phyloP scores from a whole-genome alignment of 2,113 vertebrate species.

The Catharus fuscescens region DNA sequence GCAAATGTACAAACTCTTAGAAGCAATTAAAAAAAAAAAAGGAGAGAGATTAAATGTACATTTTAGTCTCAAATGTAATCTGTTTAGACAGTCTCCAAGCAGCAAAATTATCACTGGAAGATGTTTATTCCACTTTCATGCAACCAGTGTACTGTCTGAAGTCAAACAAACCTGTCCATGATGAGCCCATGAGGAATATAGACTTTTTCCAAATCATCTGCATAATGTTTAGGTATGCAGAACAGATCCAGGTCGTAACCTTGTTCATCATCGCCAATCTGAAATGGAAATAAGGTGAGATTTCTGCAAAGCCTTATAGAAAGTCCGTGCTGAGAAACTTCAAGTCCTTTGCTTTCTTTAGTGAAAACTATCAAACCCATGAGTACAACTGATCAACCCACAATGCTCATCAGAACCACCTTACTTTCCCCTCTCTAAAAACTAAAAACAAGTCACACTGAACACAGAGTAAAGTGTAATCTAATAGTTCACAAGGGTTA shows the following conservation, averaged over 20 bases:
- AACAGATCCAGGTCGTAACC: slow-evolving; percentile 96
- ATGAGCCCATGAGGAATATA: slow-evolving; percentile 98
- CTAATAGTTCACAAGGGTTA: not conserved
- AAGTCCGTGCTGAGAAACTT: not conserved
- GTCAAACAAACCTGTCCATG: slow-evolving; percentile 89
- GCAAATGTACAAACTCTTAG: not conserved
- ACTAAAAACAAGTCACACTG: not conserved
- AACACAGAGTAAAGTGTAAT: not conserved
- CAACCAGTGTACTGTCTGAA: not conserved
- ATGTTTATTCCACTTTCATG: not conserved
- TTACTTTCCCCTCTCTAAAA: not conserved
- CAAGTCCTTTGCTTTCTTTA: not conserved
- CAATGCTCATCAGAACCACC: rapidly evolving
- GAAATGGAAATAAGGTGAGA: slow-evolving; percentile 70
- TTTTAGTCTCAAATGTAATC: not conserved
- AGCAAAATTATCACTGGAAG: not conserved
- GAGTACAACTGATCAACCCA: not conserved
- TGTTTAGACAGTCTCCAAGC: not conserved
- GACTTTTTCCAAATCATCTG: slow-evolving; percentile 89
- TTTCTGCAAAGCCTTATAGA: not conserved
- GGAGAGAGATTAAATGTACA: not conserved
- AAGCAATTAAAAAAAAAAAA: not conserved
- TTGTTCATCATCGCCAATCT: slow-evolving; percentile 95
- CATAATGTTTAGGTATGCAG: slow-evolving; percentile 97
- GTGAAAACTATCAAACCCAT: not conserved